Evolutionary conservation across 2,113 vertebrate genomes (phyloP), one percentile per base, ranked within the genome.

Genomic region (Trogon melanurus): DNA sequence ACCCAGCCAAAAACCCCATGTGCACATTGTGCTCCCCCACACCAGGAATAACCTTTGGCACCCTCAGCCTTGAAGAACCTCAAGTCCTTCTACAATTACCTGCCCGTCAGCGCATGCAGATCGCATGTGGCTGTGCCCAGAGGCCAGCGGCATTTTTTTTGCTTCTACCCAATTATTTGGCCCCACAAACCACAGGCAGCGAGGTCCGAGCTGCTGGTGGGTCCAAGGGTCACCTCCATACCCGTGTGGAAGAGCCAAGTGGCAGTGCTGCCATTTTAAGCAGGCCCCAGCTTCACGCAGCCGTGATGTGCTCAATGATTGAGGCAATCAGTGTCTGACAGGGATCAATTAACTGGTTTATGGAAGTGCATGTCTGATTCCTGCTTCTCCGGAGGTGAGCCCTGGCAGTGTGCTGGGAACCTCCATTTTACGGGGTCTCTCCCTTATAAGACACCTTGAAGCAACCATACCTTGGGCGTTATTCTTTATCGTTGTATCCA

Each of bases 141-240:
- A 32, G 44, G 30, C 21, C 53, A 69, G 73, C 6, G 2, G 36
- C 1, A 4, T 38, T 36, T 36, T 36, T 36, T 67, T 72, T 79
- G 13, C 22, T 22, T 41, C 47, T 70, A 16, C 44, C 74, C 36
- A 71, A 71, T 87, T 71, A 4, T 83, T 83, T 83, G 62, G 20
- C 44, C 38, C 75, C 62, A 54, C 41, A 54, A 91, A 57, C 38
- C 51, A 53, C 12, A 6, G 3, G 17, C 56, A 54, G 30, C 0
- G 0, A 8, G 30, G 57, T 30, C 47, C 11, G 3, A 30, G 76
- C 57, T 13, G 16, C 56, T 0, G 1, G 13, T 6, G 18, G 16
- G 19, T 62, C 67, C 73, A 62, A 36, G 23, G 56, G 32, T 82
- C 66, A 67, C 53, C 44, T 36, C 57, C 27, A 58, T 19, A 25